Evolutionary conservation across 2,888 invertebrate genomes (phyloP).

Genomic region (Pollenia labialis): DNA sequence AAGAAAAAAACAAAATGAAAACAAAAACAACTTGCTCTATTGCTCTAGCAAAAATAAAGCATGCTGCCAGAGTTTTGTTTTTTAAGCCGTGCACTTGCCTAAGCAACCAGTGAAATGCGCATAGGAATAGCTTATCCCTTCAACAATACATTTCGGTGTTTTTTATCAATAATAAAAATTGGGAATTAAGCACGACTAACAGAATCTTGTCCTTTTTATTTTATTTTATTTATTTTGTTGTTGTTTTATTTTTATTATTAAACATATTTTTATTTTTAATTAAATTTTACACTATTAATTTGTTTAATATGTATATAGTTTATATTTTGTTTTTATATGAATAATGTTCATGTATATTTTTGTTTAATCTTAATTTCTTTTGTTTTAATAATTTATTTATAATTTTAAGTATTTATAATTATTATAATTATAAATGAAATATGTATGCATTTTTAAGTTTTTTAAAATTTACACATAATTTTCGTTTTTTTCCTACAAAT

Average conservation of each 20-base stretch:
- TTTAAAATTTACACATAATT: neutral
- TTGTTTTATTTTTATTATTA: constrained; percentile 53
- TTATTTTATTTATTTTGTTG: constrained; percentile 44
- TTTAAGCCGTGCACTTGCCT: no score
- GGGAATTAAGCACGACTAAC: no score
- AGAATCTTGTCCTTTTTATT: no score
- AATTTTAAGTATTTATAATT: constrained; percentile 70
- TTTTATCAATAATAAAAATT: no score
- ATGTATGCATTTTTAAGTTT: constrained; percentile 41
- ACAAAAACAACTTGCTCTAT: no score
- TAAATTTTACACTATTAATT: constrained; percentile 68
- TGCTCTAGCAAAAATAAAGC: no score
- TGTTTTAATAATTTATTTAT: constrained; percentile 61
- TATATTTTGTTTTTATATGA: constrained; percentile 52
- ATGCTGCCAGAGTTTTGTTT: no score
- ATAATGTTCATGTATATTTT: constrained; percentile 52
- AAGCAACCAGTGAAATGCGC: no score
- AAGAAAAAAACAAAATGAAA: no score
- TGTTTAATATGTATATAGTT: constrained; percentile 60
- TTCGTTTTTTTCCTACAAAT: constrained; percentile 11
- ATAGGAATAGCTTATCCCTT: no score
- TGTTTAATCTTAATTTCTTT: constrained; percentile 51
- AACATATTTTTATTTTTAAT: constrained; percentile 54
- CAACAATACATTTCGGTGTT: no score
- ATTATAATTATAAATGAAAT: constrained; percentile 71